phyloP scores from a whole-genome alignment of 1,140 invertebrate species.

The Drosophila jambulina region DNA sequence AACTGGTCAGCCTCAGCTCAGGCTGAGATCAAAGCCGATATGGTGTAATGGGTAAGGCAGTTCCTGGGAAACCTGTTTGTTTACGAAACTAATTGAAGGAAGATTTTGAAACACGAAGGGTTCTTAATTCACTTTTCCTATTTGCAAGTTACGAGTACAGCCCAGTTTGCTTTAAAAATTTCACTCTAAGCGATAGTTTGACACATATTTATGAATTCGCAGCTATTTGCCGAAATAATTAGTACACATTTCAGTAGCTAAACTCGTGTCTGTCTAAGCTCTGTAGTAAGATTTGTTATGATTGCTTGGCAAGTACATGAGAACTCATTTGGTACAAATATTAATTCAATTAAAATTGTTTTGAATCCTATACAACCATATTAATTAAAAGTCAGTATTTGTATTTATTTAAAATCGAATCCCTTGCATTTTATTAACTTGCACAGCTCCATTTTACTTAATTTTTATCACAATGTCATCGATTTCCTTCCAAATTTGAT shows the following conservation, averaged over 20 bases:
- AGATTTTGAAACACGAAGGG: not conserved
- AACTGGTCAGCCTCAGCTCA: constrained; percentile 31
- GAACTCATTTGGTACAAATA: not conserved
- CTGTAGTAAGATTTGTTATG: not conserved
- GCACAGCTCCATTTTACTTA: not conserved
- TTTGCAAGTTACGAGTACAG: constrained; percentile 1
- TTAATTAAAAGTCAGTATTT: not conserved
- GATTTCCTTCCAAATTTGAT: not conserved
- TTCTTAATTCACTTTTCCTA: no score
- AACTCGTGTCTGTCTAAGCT: not conserved
- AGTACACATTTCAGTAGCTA: not conserved
- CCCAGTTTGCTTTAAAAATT: constrained; percentile 4
- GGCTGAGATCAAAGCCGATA: constrained; percentile 32
- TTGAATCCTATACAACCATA: not conserved
- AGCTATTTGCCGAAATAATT: constrained; percentile 5
- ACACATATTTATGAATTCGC: constrained; percentile 2
- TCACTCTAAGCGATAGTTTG: not conserved
- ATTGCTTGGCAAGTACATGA: not conserved
- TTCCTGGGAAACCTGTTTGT: constrained; percentile 19
- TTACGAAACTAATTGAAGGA: no score
- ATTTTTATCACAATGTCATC: not conserved
- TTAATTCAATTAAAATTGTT: not conserved
- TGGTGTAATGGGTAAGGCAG: constrained; percentile 15
- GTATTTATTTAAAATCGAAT: not conserved
- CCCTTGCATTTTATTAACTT: not conserved